Evolutionary conservation across 53 echinoderm and acorn worm species (phyloP).

Genomic region (Holothuria leucospilota): DNA sequence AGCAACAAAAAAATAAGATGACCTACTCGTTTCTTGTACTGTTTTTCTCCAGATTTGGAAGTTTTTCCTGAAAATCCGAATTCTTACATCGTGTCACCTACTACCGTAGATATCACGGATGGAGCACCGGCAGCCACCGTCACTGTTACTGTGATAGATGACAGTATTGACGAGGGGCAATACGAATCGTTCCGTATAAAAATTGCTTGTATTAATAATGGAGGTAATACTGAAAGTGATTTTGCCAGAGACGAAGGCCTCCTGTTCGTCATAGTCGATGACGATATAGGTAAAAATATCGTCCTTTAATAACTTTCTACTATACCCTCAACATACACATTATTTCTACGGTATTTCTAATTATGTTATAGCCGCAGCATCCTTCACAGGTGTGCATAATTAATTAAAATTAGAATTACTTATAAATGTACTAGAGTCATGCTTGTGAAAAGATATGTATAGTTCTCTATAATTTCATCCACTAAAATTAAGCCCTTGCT

Average conservation of each 20-base stretch:
- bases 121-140: not conserved
- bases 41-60: conserved; percentile 5
- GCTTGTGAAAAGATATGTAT: too few relatives aligned
- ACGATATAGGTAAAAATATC: not conserved
- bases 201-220: not conserved
- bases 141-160: not conserved
- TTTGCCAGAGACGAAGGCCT: not conserved
- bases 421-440: too few relatives aligned
- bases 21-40: too few relatives aligned
- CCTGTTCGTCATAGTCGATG: not conserved
- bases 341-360: too few relatives aligned
- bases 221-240: not conserved
- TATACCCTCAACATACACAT: too few relatives aligned
- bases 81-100: conserved; percentile 10
- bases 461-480: too few relatives aligned
- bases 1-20: too few relatives aligned
- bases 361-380: too few relatives aligned
- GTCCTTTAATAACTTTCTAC: too few relatives aligned
- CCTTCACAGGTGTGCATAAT: too few relatives aligned
- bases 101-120: not conserved
- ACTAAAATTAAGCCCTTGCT: too few relatives aligned
- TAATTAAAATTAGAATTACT: too few relatives aligned
- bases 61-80: not conserved
- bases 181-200: not conserved
- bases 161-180: not conserved